These are phyloP conservation scores for Uria lomvia DNA, from an alignment of 2,113 vertebrate species.

Conservation along the genomic window DNA sequence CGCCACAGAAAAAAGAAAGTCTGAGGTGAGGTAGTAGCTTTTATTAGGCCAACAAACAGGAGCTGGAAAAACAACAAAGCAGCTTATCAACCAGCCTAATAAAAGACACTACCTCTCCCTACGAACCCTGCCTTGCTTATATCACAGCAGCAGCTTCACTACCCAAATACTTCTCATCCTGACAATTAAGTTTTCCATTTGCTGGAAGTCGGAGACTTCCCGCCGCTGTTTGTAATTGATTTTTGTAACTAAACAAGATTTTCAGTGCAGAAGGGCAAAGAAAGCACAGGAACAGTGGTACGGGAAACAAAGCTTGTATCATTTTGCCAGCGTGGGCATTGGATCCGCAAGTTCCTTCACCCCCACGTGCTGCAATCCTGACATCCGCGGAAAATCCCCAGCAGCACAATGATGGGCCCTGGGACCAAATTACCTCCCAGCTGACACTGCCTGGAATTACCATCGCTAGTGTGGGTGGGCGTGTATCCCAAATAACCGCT, in stretches of 20 bases:
- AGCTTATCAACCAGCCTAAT: slow-evolving; percentile 8
- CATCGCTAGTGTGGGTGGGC: neutral
- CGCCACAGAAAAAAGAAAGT: neutral
- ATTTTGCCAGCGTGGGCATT: neutral
- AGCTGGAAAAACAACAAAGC: neutral
- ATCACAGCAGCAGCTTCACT: neutral
- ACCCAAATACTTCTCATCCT: neutral
- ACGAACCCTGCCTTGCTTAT: neutral
- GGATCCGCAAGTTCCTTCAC: neutral
- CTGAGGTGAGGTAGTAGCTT: neutral
- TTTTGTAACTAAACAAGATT: neutral
- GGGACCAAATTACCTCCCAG: slow-evolving; percentile 15
- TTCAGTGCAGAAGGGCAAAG: neutral
- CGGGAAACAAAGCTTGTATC: neutral
- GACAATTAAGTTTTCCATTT: neutral
- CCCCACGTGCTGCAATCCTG: neutral
- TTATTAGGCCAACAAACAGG: neutral
- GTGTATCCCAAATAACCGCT: neutral
- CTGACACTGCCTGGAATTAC: neutral
- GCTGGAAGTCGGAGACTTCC: neutral
- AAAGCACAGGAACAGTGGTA: neutral
- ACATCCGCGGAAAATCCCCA: neutral
- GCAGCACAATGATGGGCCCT: neutral
- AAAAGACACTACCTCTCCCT: slow-evolving; percentile 28
- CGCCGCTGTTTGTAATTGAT: neutral